Conservation (phyloP, 2,113 vertebrate species). For the Zingel zingel region DNA sequence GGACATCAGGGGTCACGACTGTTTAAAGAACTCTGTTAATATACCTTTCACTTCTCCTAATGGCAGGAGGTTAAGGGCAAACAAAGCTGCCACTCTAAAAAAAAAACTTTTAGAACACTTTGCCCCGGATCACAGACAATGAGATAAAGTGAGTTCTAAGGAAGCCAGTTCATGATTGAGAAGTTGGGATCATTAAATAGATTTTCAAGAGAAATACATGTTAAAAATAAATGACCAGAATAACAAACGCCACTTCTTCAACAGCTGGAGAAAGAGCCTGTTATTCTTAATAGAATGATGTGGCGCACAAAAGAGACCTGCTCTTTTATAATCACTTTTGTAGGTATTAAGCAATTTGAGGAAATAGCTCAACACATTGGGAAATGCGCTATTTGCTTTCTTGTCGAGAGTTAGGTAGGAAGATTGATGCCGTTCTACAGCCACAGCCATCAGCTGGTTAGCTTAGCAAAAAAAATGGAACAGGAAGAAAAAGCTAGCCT, state of each 20-base stretch:
- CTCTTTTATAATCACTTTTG: background rate
- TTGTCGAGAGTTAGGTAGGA: background rate
- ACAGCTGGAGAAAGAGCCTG: background rate
- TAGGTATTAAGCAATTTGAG: background rate
- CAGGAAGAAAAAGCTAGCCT: background rate
- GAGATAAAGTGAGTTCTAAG: constrained; percentile 16
- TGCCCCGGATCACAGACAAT: constrained; percentile 22
- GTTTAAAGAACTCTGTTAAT: constrained; percentile 66
- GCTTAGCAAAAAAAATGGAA: background rate
- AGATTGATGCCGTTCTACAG: background rate
- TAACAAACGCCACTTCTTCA: background rate
- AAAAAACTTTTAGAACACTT: constrained; percentile 36
- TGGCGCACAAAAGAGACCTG: background rate
- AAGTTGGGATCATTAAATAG: background rate
- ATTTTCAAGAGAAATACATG: background rate
- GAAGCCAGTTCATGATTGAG: background rate
- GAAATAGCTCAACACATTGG: background rate
- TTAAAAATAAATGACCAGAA: constrained; percentile 26
- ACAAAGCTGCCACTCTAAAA: constrained; percentile 52
- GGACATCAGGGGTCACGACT: constrained; percentile 61
- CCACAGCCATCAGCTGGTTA: background rate
- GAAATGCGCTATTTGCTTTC: background rate
- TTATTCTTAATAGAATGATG: background rate
- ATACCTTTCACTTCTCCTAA: constrained; percentile 60
- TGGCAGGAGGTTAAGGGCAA: constrained; percentile 43